Evolutionary conservation across 2,113 vertebrate species (phyloP), one percentile per base, ranked within the genome.

Genomic region (Rhinoptilus africanus): DNA sequence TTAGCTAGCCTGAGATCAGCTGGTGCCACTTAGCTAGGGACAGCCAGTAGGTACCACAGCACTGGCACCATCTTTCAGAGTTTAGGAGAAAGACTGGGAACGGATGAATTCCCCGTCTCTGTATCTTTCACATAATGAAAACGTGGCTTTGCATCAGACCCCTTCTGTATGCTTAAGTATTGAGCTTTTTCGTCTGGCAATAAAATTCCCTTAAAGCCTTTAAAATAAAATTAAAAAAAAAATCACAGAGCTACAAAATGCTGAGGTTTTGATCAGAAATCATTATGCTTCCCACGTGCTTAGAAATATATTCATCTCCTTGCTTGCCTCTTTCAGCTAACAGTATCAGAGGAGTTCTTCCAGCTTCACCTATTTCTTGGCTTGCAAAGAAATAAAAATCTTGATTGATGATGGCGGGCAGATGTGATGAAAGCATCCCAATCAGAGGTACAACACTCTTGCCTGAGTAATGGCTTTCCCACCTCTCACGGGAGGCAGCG

Each of bases 391-490:
- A 92, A 83, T 85, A 74, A 83, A 95, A 81, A 60, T 63, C 75
- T 62, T 90, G 83, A 88, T 79, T 84, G 92, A 92, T 87, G 96
- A 87, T 86, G 1, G 0, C 79, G 87, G 68, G 60, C 92, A 89
- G 88, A 53, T 48, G 69, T 87, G 76, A 93, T 78, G 86, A 91
- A 88, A 91, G 60, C 91, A 60, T 63, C 92, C 91, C 85, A 93
- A 5, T 86, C 76, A 92, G 79, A 93, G 30, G 34, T 32, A 75
- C 75, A 93, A 32, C 68, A 43, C n/a, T 50, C 23, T 23, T 64
- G 80, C 88, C 85, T 96, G 91, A 92, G 47, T 89, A 89, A 93
- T 89, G 86, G 64, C 23, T 84, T 94, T 91, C 53, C 79, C 79
- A 90, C 50, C 7, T 66, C 68, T 56, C 60, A 43, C 2, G 4